Percentiles rank a stretch among this genome's conserved stretches.
phyloP scores from a whole-genome alignment of 2,797 vertebrate genomes.

The Geotrypetes seraphini region DNA sequence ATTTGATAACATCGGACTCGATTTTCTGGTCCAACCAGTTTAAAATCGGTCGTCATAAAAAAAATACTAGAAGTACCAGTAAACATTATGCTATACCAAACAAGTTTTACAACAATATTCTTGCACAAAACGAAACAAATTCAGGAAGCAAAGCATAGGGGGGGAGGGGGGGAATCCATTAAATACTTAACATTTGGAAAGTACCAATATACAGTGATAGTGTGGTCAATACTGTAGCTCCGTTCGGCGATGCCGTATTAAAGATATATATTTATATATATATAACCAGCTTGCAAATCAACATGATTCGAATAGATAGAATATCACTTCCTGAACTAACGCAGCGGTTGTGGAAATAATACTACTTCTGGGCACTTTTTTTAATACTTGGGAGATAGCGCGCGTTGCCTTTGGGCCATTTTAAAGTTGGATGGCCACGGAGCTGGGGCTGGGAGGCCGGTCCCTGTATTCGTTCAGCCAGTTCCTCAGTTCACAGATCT shows the following conservation, averaged over 20 bases:
- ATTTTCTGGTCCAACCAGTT: slow-evolving; percentile 87
- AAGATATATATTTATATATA: no score
- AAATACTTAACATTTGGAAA: slow-evolving; percentile 31
- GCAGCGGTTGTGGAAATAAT: no score
- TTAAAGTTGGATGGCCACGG: slow-evolving; percentile 75
- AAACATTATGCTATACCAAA: no score
- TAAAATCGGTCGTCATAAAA: slow-evolving; percentile 93
- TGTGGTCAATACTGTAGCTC: no score
- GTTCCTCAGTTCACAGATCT: slow-evolving; percentile 79
- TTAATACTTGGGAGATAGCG: no score
- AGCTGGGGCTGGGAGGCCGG: slow-evolving; percentile 33
- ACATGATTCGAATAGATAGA: slow-evolving; percentile 39
- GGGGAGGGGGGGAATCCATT: slow-evolving; percentile 23
- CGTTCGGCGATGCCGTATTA: no score
- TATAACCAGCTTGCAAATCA: slow-evolving; percentile 43
- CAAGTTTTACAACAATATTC: no score
- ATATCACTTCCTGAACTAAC: no score
- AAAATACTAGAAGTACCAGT: slow-evolving; percentile 66
- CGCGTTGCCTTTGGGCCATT: not conserved
- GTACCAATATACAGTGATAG: no score
- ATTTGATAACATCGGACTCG: slow-evolving; percentile 74
- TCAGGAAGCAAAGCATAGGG: slow-evolving; percentile 5
- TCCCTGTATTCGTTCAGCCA: slow-evolving; percentile 83
- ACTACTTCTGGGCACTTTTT: slow-evolving; percentile 5
- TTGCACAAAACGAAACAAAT: no score